Base-by-base conservation (phyloP, 64 coral and sea anemone species). In the Stichodactyla helianthus region DNA sequence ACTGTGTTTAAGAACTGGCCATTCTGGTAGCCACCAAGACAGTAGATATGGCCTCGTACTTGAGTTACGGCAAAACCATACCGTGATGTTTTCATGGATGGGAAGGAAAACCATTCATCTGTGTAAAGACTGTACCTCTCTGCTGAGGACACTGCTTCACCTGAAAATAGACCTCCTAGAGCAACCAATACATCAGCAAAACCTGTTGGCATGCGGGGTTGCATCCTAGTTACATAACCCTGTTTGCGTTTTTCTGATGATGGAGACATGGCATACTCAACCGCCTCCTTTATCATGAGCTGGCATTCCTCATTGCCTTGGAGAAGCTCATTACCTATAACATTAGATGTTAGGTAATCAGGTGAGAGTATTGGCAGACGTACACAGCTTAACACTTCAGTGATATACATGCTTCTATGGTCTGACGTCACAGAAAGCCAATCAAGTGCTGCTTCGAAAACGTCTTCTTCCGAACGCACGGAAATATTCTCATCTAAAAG, bases 71-170 rank as follows among this genome's bases (percentile, higher is more conserved):
- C 90, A 82, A 95, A 68, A 13, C 97, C 97, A 79, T 99, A 99
- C 51, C 97, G 84, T 18, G 82, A 82, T 12, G 90, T 95, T 8
- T 82, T 84, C 91, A 99, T 93, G 60, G 76, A 83, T 19, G 93
- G 85, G 28, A 92, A 65, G 5, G 55, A 44, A 7, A 77, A 20
- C 97, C 97, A 99, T 54, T 94, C 88, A 83, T 99, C 97, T 26
- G 97, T 95, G 77, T 99, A 99, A 12, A 99, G 44, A 86, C 88
- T 88, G 58, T 99, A 99, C 81, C 88, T 88, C 84, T 99, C 97
- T n/a, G 90, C 89, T 28, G 87, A 87, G 53, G 87, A 82, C n/a
- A 99, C 88, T 53, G 93, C 88, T 52, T 88, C 86, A n/a, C 90
- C 90, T 83, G 88, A 87, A 76, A 95, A 88, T 6, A 99, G 67